Base-by-base conservation (phyloP, 2,888 invertebrate species). In the Tiliacea citrago region DNA sequence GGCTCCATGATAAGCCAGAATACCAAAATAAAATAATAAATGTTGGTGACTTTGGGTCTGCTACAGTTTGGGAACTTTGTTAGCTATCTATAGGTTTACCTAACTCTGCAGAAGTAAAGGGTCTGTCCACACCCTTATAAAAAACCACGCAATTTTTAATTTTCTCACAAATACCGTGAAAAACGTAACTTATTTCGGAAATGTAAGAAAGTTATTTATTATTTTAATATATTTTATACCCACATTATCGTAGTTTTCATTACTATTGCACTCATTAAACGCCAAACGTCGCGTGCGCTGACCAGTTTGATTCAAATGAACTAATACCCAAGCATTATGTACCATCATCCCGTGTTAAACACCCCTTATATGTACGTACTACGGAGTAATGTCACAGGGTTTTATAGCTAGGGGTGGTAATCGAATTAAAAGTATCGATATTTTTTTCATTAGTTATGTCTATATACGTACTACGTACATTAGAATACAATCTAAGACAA, bases 341-440 rank as follows among this genome's bases (percentile, higher is more conserved):
- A 77, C 67, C 63, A 77, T 84, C 77, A 77, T 84, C 82, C 57
- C 57, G 77, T 84, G 84, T 84, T 60, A 63, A 81, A 73, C 68
- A 69, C 60, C 66, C 82, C 82, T 84, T 71, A 75, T 47, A 75
- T 79, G 47, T 55, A 45, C 60, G 68, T 75, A 75, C 82, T 74
- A 82, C 35, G 55, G 24, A 35, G 73, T 83, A 75, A 81, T 82
- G 79, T 73, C 79, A 81, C 77, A 67, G 57, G 10, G 67, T 68
- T 84, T 84, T 77, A 77, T 84, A 51, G 67, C 60, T 82, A 74
- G 63, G 45, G 81, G 35, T 39, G 82, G 45, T 12, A 16, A 53
- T 18, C 18, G 29, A 63, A 13, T 35, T 7, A 39, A 55, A 62
- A 81, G 12, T 65, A 55, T 65, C 77, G 63, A 74, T 39, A 8